These are phyloP conservation scores for Rynchops niger DNA, from an alignment of 2,113 vertebrate species.

Conservation along the genomic window DNA sequence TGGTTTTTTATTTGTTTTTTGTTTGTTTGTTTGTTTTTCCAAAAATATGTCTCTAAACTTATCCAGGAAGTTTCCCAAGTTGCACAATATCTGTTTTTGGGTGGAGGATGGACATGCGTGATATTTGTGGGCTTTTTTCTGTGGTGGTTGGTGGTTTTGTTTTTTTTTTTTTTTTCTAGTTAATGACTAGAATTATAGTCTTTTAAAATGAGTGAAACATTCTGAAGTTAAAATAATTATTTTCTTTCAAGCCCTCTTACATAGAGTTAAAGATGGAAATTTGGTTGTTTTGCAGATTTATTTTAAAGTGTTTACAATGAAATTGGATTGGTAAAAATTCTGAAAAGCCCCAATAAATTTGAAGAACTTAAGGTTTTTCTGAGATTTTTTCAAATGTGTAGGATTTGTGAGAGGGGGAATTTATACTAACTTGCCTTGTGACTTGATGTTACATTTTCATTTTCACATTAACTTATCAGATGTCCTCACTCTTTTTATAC, in stretches of 20 bases:
- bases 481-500: neutral
- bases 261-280: neutral
- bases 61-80: neutral
- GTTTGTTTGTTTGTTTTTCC: too few relatives aligned
- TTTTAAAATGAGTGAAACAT: neutral
- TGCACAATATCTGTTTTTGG: rapidly evolving
- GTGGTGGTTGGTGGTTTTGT: too few relatives aligned
- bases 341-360: neutral
- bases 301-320: neutral
- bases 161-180: neutral
- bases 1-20: neutral
- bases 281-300: neutral
- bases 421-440: neutral
- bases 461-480: neutral
- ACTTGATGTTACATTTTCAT: neutral
- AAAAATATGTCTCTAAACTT: neutral
- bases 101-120: neutral
- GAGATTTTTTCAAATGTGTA: neutral
- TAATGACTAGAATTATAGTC: neutral
- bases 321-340: neutral
- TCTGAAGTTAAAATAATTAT: neutral
- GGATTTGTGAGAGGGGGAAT: neutral
- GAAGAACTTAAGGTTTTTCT: neutral
- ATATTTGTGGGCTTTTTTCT: neutral
- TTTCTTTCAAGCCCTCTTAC: neutral